Conservation (phyloP, 2,797 vertebrate species). For the Limosa lapponica region DNA sequence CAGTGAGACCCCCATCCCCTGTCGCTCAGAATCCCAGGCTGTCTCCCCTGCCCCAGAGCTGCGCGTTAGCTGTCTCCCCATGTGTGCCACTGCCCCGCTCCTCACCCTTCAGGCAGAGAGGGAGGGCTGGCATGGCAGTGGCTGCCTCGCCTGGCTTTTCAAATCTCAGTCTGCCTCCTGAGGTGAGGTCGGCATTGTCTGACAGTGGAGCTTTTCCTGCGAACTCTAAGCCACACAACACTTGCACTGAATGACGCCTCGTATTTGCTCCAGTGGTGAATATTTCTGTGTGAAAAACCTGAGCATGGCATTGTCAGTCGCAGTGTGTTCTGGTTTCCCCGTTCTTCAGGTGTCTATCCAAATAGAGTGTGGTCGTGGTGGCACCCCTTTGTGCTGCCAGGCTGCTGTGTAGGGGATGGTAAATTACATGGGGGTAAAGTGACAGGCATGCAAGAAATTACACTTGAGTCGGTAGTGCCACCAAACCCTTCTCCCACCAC, state of each 20-base stretch:
- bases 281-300: not conserved
- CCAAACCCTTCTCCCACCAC: not conserved
- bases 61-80: not conserved
- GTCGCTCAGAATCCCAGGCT: not conserved
- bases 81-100: not conserved
- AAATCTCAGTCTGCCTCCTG: not conserved
- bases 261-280: not conserved
- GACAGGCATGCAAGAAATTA: not conserved
- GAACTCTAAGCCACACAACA: not conserved
- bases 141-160: not conserved
- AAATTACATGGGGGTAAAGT: not conserved
- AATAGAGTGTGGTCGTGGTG: too few species aligned
- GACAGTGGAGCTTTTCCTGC: not conserved
- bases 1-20: not conserved
- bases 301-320: fast-evolving
- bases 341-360: not conserved
- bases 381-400: not conserved
- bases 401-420: not conserved
- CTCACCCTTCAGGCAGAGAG: not conserved
- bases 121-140: not conserved
- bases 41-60: too few species aligned
- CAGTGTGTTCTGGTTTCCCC: not conserved
- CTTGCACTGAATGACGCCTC: not conserved
- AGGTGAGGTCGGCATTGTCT: not conserved
- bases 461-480: too few species aligned